Percentiles rank a stretch among this genome's conserved stretches.
Conservation (phyloP, 2,797 vertebrate species). For the Aselliscus stoliczkanus region DNA sequence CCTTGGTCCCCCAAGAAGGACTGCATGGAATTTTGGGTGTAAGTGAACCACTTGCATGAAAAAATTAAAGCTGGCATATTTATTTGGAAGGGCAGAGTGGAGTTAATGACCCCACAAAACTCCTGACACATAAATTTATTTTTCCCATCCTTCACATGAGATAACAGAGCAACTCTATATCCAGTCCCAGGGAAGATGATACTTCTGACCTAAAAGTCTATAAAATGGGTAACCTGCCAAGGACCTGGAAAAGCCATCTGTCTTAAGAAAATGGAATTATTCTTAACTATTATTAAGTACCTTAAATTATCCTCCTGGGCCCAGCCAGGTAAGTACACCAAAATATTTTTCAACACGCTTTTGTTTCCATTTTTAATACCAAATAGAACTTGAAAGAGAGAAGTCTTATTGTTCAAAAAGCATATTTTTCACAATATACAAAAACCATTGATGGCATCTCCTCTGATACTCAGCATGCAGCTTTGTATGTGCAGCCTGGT, state of each 20-base stretch:
- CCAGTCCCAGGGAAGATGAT: not conserved
- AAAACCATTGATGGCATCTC: not conserved
- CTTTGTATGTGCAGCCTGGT: not conserved
- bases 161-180: not conserved
- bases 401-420: constrained; percentile 1
- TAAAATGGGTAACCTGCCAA: not conserved
- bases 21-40: not conserved
- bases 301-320: constrained; percentile 36
- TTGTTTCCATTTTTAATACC: constrained; percentile 9
- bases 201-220: not conserved
- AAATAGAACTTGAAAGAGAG: constrained; percentile 25
- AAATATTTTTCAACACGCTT: constrained; percentile 43
- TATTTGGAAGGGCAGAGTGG: constrained; percentile 44
- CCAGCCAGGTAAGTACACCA: not conserved
- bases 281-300: constrained; percentile 33
- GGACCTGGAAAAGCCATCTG: constrained; percentile 7
- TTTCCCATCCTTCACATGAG: constrained; percentile 45
- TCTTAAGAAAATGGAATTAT: constrained; percentile 37
- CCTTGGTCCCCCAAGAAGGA: not conserved
- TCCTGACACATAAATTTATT: constrained; percentile 35
- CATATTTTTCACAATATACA: not conserved
- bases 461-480: not conserved
- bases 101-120: constrained; percentile 49
- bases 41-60: not conserved
- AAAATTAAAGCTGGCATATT: constrained; percentile 44